Evolutionary conservation across 2,888 invertebrate species (phyloP), one percentile per base, ranked within the genome.

Genomic region (Magallana nippona): DNA sequence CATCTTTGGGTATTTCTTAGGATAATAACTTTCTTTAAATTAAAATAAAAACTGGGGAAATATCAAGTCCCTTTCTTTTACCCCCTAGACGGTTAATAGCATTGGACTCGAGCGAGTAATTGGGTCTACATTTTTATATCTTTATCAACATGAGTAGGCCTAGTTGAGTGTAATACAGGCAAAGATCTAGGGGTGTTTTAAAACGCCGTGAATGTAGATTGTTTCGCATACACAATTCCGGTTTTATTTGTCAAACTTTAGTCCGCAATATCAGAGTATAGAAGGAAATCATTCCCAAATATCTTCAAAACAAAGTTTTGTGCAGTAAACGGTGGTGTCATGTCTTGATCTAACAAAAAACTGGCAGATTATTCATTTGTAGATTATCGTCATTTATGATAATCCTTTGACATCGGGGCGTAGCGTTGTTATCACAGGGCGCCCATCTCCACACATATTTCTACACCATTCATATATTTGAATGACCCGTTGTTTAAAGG

Each of bases 361-460:
- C 15, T 27, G 27, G 15, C 32, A 13, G 27, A 13, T 22, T 13
- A 27, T 22, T 71, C 27, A 11, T 15, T 27, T 27, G 22, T 15
- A 22, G 71, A 71, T 71, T 71, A 71, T 15, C 27, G 71, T 44
- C 71, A 17, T 71, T 71, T 32, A 27, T 8, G 27, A 15, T 27
- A 8, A 27, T 27, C 15, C 44, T 27, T 27, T 60, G 60, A 60
- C 60, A 60, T 8, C 44, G 8, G 44, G 60, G 60, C n/a, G 17
- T 60, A 19, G 60, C 32, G 44, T 44, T 8, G 8, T 71, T 71
- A 71, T 71, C 71, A 17, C 3, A 71, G 32, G 71, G 71, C 71
- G 71, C 15, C 71, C 22, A 71, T 71, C 71, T 71, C 32, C 27
- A 71, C 32, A 71, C 71, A 71, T 27, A 71, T 71, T 71, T 71